phyloP scores from a whole-genome alignment of 2,113 vertebrate genomes.

The Gallinago undulata region DNA sequence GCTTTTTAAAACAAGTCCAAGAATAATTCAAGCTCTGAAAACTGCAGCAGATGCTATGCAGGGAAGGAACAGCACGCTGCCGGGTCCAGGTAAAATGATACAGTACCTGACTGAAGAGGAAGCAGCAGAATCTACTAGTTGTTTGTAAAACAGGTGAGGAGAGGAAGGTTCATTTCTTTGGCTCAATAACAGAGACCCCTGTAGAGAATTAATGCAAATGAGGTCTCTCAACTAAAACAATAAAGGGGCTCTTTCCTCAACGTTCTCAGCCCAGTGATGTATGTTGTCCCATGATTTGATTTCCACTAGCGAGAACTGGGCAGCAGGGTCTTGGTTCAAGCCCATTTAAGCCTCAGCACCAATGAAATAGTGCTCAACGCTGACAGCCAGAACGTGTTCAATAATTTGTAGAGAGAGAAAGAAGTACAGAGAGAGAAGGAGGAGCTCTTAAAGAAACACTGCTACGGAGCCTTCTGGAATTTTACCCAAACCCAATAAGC shows the following conservation, averaged over 20 bases:
- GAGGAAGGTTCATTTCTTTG: neutral
- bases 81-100: neutral
- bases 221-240: neutral
- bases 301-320: neutral
- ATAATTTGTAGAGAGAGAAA: neutral
- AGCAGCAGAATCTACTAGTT: neutral
- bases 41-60: constrained; percentile 24
- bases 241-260: neutral
- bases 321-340: neutral
- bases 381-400: neutral
- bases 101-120: neutral
- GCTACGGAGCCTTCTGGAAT: neutral
- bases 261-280: neutral
- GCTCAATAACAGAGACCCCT: neutral
- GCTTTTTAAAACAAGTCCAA: constrained; percentile 20
- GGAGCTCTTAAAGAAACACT: neutral
- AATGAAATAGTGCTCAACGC: neutral
- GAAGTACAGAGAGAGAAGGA: neutral
- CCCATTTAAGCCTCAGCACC: neutral
- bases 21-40: neutral
- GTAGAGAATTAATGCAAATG: neutral
- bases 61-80: neutral
- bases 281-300: neutral
- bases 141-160: neutral
- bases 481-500: neutral